Percentiles rank a stretch among this genome's conserved stretches.
phyloP scores from a whole-genome alignment of 1,140 invertebrate genomes.

The Drosophila nigrodunni region DNA sequence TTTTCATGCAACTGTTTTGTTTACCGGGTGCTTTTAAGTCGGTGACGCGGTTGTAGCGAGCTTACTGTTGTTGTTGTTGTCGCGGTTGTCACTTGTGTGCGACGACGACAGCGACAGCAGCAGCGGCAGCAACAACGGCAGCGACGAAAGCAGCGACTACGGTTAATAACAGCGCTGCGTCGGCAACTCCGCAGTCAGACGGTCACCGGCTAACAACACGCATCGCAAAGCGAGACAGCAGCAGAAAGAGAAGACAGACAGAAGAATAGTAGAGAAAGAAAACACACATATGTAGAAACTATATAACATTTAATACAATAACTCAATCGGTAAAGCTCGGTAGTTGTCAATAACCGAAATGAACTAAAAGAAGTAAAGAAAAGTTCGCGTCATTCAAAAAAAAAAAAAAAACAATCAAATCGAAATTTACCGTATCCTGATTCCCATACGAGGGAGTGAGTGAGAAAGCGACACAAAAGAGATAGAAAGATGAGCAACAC shows the following conservation, averaged over 20 bases:
- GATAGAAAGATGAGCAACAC: slow-evolving; percentile 54
- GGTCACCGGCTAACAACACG: slow-evolving; percentile 57
- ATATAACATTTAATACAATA: slow-evolving; percentile 25
- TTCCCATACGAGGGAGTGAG: background rate
- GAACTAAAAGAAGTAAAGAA: slow-evolving; percentile 11
- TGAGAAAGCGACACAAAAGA: too few species aligned
- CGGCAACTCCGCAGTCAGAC: slow-evolving; percentile 64
- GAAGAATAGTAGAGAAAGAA: slow-evolving; percentile 23
- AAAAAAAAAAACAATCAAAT: background rate
- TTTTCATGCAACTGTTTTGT: background rate
- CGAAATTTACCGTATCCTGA: slow-evolving; percentile 10
- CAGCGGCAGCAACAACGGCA: slow-evolving; percentile 44
- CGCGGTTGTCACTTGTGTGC: slow-evolving; percentile 52
- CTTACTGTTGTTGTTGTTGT: slow-evolving; percentile 18
- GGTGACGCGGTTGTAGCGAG: background rate
- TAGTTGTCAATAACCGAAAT: slow-evolving; percentile 43
- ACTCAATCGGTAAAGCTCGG: slow-evolving; percentile 33
- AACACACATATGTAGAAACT: slow-evolving; percentile 24
- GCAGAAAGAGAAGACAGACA: slow-evolving; percentile 22
- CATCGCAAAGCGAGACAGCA: slow-evolving; percentile 26
- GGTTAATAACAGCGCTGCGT: slow-evolving; percentile 65
- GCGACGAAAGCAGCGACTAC: slow-evolving; percentile 49
- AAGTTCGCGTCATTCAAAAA: background rate
- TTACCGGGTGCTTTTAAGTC: background rate
- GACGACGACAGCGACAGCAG: slow-evolving; percentile 44